Base-by-base conservation (phyloP, 2,113 vertebrate species). In the Oryzias celebensis region DNA sequence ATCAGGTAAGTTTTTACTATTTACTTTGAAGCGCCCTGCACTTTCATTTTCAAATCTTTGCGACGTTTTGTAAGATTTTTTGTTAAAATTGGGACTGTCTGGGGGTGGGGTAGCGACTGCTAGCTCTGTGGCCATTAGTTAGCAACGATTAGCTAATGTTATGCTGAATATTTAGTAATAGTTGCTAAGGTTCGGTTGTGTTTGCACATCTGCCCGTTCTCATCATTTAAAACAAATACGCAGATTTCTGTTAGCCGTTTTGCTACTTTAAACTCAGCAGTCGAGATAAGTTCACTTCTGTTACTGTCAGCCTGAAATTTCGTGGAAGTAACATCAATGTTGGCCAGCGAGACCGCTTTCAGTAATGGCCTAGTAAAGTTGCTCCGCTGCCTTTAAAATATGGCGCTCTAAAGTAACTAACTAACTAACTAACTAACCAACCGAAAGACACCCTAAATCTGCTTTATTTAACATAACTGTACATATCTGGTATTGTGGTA, bases 31-130 rank as follows among this genome's bases (percentile, higher is more conserved):
- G 22, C 16, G 17, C 65, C 64, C 2, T 17, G n/a, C 7, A 18
- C n/a, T 18, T 48, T 18, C 6, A 18, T 20, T 48, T 48, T 17
- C 0, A 4, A 6, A 26, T 31, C 31, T 36, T 52, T 57, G 55
- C 52, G 42, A 18, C 18, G 4, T 15, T 43, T 47, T 14, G 17
- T 23, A 6, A 1, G 10, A 17, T 72, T 69, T 56, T 58, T 58
- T 31, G 41, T 31, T 56, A 16, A 71, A 76, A 79, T 78, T 75
- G 52, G 52, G 59, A 73, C 61, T 44, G 70, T 71, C 76, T 76
- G 87, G 86, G 86, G 87, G 88, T 88, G 90, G 82, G 85, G 86
- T 87, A 78, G 61, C 75, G 62, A 22, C 17, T 60, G 79, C 65
- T 81, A 83, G 73, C 73, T 22, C 52, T 49, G 14, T 79, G 80